phyloP scores from a whole-genome alignment of 2,113 vertebrate species.

The Recurvirostra avosetta region DNA sequence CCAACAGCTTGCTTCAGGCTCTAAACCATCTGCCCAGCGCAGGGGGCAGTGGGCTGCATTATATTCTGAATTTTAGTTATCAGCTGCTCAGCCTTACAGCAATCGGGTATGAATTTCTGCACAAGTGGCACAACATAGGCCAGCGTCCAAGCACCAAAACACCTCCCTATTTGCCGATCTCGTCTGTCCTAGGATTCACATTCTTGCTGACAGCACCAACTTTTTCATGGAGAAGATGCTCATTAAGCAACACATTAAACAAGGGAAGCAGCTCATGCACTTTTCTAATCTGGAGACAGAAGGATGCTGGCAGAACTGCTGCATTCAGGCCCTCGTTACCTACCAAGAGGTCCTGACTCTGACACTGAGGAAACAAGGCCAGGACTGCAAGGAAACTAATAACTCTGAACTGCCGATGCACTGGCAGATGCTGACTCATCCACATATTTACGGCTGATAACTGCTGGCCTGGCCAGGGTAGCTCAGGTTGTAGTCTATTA shows the following conservation, averaged over 20 bases:
- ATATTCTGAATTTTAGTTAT: not conserved
- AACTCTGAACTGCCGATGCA: accelerated
- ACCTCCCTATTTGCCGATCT: not conserved
- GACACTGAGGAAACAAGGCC: not conserved
- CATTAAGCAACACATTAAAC: not conserved
- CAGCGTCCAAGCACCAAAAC: not conserved
- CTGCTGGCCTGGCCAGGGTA: not conserved
- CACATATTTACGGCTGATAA: not conserved
- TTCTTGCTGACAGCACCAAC: not conserved
- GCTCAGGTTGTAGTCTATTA: not conserved
- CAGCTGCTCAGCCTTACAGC: not conserved
- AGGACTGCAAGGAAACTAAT: not conserved
- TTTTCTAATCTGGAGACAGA: not conserved
- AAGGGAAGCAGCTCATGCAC: not conserved
- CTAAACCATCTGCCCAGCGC: not conserved
- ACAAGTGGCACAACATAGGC: not conserved
- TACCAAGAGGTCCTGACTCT: not conserved
- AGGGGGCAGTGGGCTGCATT: not conserved
- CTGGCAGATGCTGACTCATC: not conserved
- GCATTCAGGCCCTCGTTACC: not conserved
- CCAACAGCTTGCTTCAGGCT: not conserved
- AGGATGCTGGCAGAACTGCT: not conserved
- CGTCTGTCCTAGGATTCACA: not conserved
- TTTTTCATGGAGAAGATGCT: not conserved
- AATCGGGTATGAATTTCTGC: not conserved